Evolutionary conservation across 2,797 vertebrate species (phyloP), one percentile per base, ranked within the genome.

Genomic region (Antennarius maculatus): DNA sequence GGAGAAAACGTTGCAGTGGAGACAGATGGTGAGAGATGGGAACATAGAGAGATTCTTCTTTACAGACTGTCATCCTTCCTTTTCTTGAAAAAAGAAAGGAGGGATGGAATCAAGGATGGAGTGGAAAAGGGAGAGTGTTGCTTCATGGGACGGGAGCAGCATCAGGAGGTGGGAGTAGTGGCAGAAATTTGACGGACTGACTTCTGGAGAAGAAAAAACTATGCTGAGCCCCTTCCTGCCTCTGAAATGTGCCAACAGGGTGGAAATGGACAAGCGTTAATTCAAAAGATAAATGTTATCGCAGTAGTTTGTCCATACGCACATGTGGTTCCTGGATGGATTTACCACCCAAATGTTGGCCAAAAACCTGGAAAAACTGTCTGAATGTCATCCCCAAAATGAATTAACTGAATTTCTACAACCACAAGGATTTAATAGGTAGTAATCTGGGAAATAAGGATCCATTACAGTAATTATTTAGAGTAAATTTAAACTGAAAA

Each of bases 221-320:
- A 84, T 70, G 66, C 63, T 1, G 10, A 13, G 43, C 57, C 79
- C 31, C 79, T 69, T 81, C 80, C 77, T 83, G 69, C 42, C 16
- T 51, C 61, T 48, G 67, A 86, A 89, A 90, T 83, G 76, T 90
- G 90, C 88, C 78, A 80, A 88, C 77, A 15, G 78, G 62, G 71
- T 76, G 86, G 86, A 91, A 91, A 92, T 46, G 61, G 64, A 79
- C 28, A 39, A 61, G 77, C 7, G 75, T 61, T 83, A 72, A 85
- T 85, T 85, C 66, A 58, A 42, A 83, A 85, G 85, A 82, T 69
- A 86, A 89, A 89, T 85, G 82, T 85, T 86, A 84, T 83, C 77
- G 17, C 77, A 84, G 83, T 75, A 58, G 74, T 69, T 77, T 59
- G 67, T 76, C 69, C 54, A 50, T 48, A 39, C 27, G 55, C 54